A percentile compares a stretch with the other conserved stretches of the same genome.
These are phyloP conservation scores for Metalampra italica DNA, from an alignment of 2,888 invertebrate species.

Conservation along the genomic window DNA sequence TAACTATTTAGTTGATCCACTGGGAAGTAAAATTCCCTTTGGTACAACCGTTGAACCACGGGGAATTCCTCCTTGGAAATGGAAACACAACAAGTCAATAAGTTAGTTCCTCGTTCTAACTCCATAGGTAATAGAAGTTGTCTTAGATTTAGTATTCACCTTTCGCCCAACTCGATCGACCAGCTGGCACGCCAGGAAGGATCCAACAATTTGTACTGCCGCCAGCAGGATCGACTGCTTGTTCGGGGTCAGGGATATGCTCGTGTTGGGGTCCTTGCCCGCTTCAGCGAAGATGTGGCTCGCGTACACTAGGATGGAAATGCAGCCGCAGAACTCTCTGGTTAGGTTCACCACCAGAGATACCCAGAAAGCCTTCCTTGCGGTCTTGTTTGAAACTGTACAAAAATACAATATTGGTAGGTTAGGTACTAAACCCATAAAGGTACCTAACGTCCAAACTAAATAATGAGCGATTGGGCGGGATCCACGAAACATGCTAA, in stretches of 20 bases:
- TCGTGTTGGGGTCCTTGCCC: conserved; percentile 38
- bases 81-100: too few species aligned
- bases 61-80: too few species aligned
- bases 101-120: too few species aligned
- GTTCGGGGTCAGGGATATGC: conserved; percentile 58
- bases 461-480: too few species aligned
- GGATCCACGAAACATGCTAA: too few species aligned
- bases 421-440: too few species aligned
- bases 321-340: conserved; percentile 69
- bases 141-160: conserved; percentile 27
- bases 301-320: conserved; percentile 66
- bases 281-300: conserved; percentile 67
- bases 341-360: conserved; percentile 64
- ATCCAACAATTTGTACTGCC: conserved; percentile 62
- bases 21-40: too few species aligned
- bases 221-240: conserved; percentile 67
- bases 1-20: too few species aligned
- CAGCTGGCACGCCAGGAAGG: conserved; percentile 66
- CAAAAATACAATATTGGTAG: conserved; percentile 1
- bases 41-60: too few species aligned
- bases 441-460: too few species aligned
- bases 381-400: conserved; percentile 57
- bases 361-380: conserved; percentile 68
- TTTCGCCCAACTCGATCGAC: conserved; percentile 64
- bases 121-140: too few species aligned